phyloP scores from a whole-genome alignment of 2,113 vertebrate species.

The Labeo catla region DNA sequence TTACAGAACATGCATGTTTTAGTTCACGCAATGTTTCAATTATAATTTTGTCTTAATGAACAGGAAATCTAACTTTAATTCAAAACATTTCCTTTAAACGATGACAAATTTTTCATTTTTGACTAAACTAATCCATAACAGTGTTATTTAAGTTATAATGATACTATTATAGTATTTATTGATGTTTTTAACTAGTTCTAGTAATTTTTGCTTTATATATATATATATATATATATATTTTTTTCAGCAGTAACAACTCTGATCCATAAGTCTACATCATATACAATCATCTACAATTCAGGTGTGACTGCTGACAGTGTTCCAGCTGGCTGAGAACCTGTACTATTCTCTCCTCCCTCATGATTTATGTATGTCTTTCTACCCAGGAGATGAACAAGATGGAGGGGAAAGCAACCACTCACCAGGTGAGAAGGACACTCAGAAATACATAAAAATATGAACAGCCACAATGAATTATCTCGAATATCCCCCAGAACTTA shows the following conservation, averaged over 20 bases:
- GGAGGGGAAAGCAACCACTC: neutral
- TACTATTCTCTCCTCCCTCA: neutral
- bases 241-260: neutral
- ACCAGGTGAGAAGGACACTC: neutral
- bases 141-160: too few relatives aligned
- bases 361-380: slow-evolving; percentile 47
- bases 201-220: too few relatives aligned
- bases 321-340: neutral
- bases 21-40: neutral
- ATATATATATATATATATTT: neutral
- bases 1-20: neutral
- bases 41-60: neutral
- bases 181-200: neutral
- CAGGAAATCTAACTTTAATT: neutral
- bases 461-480: neutral
- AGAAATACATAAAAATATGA: neutral
- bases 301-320: neutral
- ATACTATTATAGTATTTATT: neutral
- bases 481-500: neutral
- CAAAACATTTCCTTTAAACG: too few relatives aligned
- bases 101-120: too few relatives aligned
- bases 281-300: neutral
- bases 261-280: neutral
- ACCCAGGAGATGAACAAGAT: neutral
- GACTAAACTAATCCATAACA: too few relatives aligned